Percentiles rank a stretch among this genome's conserved stretches.
These are phyloP conservation scores for Lasiurus borealis DNA, from an alignment of 2,113 vertebrate genomes.

Conservation along the genomic window DNA sequence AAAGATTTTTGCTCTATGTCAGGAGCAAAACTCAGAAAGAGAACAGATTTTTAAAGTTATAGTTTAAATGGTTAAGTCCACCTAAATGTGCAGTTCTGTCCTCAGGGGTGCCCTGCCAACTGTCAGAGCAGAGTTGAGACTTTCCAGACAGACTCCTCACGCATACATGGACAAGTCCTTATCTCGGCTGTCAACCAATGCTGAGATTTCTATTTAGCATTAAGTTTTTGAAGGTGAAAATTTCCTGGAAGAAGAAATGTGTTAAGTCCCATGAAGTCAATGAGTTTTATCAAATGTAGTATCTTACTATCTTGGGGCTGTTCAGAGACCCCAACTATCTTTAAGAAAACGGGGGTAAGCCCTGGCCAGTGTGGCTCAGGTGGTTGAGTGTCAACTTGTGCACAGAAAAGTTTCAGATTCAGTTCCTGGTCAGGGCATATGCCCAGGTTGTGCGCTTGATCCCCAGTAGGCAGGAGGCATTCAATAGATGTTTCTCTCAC, in stretches of 20 bases:
- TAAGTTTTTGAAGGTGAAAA: slow-evolving; percentile 8
- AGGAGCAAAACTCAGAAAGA: neutral
- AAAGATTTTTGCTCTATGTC: neutral
- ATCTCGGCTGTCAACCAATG: neutral
- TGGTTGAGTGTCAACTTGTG: neutral
- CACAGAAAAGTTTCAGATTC: neutral
- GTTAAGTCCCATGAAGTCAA: slow-evolving; percentile 46
- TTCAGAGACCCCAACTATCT: neutral
- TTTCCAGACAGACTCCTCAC: neutral
- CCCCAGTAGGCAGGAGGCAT: neutral
- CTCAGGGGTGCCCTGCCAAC: neutral
- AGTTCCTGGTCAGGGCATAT: neutral
- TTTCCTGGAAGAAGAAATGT: neutral
- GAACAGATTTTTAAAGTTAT: neutral
- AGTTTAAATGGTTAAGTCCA: neutral
- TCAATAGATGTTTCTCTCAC: neutral
- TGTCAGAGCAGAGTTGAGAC: neutral
- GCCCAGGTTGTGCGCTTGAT: neutral
- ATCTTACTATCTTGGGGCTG: neutral
- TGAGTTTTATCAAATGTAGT: neutral
- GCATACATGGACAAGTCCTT: neutral
- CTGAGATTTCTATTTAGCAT: neutral
- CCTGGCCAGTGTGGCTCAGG: neutral
- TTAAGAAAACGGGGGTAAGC: neutral
- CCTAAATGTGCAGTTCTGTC: neutral